Percentiles rank a stretch among this genome's conserved stretches.
These are phyloP conservation scores for Tyrannus savana DNA, from an alignment of 2,113 vertebrate genomes.

Conservation along the genomic window DNA sequence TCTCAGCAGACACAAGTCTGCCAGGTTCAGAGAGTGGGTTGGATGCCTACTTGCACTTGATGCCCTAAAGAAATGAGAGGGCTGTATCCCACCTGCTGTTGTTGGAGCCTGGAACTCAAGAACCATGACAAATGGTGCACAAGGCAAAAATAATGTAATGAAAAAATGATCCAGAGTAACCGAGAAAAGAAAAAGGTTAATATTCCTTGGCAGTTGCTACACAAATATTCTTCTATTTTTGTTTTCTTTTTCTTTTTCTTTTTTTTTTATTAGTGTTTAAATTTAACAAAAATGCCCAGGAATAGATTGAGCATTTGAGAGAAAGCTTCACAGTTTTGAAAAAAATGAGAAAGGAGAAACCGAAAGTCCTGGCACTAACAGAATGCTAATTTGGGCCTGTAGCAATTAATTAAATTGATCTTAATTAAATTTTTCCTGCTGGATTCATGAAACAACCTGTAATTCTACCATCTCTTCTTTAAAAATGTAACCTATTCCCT, in stretches of 20 bases:
- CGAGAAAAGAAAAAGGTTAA: background rate
- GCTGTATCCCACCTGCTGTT: background rate
- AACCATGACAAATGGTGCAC: background rate
- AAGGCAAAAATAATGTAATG: background rate
- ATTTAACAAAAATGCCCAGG: background rate
- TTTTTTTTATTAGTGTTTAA: background rate
- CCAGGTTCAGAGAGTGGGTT: conserved; percentile 2
- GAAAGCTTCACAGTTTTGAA: background rate
- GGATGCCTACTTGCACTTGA: background rate
- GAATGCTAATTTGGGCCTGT: background rate
- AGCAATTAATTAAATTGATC: conserved; percentile 35
- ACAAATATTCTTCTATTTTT: background rate
- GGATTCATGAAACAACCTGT: background rate
- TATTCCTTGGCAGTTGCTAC: background rate
- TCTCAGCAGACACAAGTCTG: background rate
- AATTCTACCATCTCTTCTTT: background rate
- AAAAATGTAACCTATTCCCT: background rate
- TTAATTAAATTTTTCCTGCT: conserved; percentile 13
- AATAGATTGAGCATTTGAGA: background rate
- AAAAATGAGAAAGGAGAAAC: background rate
- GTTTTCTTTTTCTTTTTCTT: background rate
- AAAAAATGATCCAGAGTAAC: background rate
- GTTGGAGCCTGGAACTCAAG: background rate
- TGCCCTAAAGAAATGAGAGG: background rate
- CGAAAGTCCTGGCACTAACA: background rate